Evolutionary conservation across 2,113 vertebrate genomes (phyloP), one percentile per base, ranked within the genome.

Genomic region (Herpetotheres cachinnans): DNA sequence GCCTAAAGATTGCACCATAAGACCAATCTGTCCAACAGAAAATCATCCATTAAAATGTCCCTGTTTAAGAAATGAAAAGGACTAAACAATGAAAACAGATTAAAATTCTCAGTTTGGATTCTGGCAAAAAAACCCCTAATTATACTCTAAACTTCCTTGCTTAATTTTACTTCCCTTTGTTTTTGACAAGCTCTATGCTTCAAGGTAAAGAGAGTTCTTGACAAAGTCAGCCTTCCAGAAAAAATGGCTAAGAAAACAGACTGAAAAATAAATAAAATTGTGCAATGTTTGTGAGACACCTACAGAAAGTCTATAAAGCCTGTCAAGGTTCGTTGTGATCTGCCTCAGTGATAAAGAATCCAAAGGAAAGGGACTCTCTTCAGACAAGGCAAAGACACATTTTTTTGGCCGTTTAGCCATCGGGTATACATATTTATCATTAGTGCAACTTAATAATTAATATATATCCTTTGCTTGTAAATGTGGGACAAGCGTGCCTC

Each of bases 401-500:
- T 16, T 42, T 83, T 44, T 46, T 36, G 1, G 8, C 11, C 16
- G 36, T 74, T 54, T 69, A 32, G 18, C 13, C 25, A 54, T 32
- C 0, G 0, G 20, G 19, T 29, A 72, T 44, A 30, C 8, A 32
- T 50, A n/a, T 20, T 89, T 52, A 63, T 5, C 16, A 52, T 80
- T n/a, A 54, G 13, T 1, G 2, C 25, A 87, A 26, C 30, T 81
- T 82, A 25, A 61, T n/a, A 6, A 84, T 69, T 88, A 65, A 62
- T 61, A 74, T 26, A 30, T 34, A 80, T 16, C 15, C 11, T 91
- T 22, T 42, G 42, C 79, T 86, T 66, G 32, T 63, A 81, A 79
- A 54, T 0, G 0, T 15, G 50, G 19, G 38, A 42, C 15, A 61
- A 82, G 4, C 0, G 0, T n/a, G 42, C 20, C 47, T 50, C 46